Conservation (phyloP, 2,797 vertebrate genomes). For the Cichlasoma orientale region DNA sequence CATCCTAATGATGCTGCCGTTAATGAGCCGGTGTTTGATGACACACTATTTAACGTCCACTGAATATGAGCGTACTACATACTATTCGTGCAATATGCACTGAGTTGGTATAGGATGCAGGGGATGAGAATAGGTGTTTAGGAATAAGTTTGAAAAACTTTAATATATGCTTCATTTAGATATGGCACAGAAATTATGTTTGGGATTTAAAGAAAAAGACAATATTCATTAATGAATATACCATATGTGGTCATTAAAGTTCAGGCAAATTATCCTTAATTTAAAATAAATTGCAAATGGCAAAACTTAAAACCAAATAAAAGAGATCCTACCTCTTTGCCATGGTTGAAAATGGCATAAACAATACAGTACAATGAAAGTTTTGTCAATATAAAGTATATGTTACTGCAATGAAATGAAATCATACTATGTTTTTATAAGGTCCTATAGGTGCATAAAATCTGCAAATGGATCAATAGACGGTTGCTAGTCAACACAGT, state of each 20-base stretch:
- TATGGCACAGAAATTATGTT: neutral
- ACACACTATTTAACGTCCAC: slow-evolving; percentile 40
- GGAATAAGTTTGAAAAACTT: neutral
- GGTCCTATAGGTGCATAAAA: neutral
- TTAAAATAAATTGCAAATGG: neutral
- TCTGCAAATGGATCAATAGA: neutral
- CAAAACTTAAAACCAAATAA: neutral
- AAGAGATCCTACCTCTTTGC: neutral
- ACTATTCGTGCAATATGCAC: neutral
- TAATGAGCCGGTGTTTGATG: slow-evolving; percentile 71
- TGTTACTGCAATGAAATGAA: too few species aligned
- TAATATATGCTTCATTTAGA: neutral
- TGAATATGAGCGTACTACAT: slow-evolving; percentile 6
- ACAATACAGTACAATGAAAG: too few species aligned
- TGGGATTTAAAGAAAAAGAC: neutral
- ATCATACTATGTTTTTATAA: too few species aligned
- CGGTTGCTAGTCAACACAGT: neutral
- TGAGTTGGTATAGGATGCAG: neutral
- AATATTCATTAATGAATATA: neutral
- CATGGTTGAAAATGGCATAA: neutral
- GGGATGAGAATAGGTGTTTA: neutral
- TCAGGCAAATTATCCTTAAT: neutral
- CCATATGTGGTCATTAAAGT: neutral
- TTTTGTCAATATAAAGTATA: too few species aligned
- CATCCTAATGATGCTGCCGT: slow-evolving; percentile 59